These are phyloP conservation scores for Trilocha varians DNA, from an alignment of 2,888 invertebrate genomes.

Conservation along the genomic window DNA sequence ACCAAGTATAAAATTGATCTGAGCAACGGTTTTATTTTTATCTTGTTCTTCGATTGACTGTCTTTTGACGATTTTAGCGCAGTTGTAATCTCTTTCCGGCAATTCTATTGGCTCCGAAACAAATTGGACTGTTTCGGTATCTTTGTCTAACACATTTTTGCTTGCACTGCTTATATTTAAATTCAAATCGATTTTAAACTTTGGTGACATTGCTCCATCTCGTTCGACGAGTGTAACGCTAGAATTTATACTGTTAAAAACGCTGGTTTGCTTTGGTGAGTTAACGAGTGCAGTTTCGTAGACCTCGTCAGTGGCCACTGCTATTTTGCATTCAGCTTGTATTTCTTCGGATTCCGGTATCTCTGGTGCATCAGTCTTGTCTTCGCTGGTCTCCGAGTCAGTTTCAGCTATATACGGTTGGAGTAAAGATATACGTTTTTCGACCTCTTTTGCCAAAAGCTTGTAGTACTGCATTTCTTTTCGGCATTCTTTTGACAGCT, in stretches of 20 bases:
- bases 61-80: slow-evolving; percentile 21
- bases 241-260: slow-evolving; percentile 20
- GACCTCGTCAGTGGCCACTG: slow-evolving; percentile 4
- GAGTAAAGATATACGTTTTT: slow-evolving; percentile 67
- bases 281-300: slow-evolving; percentile 15
- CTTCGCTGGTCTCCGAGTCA: slow-evolving; percentile 36
- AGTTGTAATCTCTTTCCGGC: slow-evolving; percentile 51
- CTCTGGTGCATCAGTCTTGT: slow-evolving; percentile 44
- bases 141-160: slow-evolving; percentile 20
- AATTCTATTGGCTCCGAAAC: slow-evolving; percentile 28
- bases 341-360: slow-evolving; percentile 36
- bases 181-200: slow-evolving; percentile 44
- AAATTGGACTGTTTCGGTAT: slow-evolving; percentile 11
- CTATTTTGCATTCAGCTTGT: slow-evolving; percentile 9
- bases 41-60: slow-evolving; percentile 20
- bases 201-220: slow-evolving; percentile 24
- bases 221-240: slow-evolving; percentile 15
- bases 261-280: slow-evolving; percentile 10
- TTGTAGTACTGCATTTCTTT: slow-evolving; percentile 79
- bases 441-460: slow-evolving; percentile 77
- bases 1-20: slow-evolving; percentile 24
- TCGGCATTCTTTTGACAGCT: slow-evolving; percentile 78
- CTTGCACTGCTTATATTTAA: slow-evolving; percentile 37
- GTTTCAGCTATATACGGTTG: slow-evolving; percentile 41
- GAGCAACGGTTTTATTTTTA: slow-evolving; percentile 12